Conservation (phyloP, 2,113 vertebrate species). For the Cardinalis cardinalis region DNA sequence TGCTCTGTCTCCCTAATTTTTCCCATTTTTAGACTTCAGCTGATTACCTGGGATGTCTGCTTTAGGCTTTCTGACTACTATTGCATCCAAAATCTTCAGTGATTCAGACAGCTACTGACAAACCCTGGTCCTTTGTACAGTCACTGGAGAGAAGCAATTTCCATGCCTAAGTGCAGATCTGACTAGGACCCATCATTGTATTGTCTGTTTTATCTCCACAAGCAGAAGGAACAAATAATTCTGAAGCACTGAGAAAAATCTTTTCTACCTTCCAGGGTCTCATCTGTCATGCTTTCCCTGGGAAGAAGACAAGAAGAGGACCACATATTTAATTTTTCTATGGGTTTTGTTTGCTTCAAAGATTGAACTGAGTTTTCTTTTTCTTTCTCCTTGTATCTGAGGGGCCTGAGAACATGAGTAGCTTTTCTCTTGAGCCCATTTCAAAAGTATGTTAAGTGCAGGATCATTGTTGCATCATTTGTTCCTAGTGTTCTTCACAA, state of each 20-base stretch:
- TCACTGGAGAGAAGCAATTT: background rate
- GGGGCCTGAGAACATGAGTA: background rate
- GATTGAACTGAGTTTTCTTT: background rate
- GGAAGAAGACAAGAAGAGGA: background rate
- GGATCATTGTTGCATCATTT: background rate
- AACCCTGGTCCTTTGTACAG: background rate
- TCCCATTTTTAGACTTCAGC: background rate
- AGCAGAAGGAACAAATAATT: background rate
- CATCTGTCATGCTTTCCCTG: background rate
- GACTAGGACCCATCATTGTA: background rate
- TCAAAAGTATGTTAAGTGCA: background rate
- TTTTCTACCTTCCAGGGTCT: background rate
- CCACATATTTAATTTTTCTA: background rate
- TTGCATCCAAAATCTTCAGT: background rate
- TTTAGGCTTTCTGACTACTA: slow-evolving; percentile 3
- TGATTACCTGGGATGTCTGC: background rate
- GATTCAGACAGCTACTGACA: background rate
- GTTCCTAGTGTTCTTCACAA: background rate
- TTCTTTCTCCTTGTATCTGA: background rate
- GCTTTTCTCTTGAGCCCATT: background rate
- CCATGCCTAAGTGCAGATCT: background rate
- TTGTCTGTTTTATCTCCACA: background rate
- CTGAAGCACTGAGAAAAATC: slow-evolving; percentile 9
- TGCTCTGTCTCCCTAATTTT: background rate
- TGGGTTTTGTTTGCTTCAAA: background rate